Evolutionary conservation across 2,797 vertebrate genomes (phyloP).

Genomic region (Gymnocypris eckloni): DNA sequence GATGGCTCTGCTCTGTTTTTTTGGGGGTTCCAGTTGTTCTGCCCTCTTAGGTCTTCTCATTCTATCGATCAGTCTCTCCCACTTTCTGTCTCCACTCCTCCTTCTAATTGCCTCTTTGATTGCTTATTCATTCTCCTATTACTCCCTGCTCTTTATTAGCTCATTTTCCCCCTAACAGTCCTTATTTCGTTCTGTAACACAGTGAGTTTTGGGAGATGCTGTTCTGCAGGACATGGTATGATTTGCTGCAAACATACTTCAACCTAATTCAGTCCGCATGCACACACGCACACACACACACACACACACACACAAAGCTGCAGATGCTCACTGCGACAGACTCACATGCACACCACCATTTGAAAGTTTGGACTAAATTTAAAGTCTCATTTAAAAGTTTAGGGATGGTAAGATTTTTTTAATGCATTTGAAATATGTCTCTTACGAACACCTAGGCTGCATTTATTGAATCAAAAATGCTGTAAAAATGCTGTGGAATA

Average conservation of each 20-base stretch:
- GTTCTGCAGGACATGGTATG: not conserved
- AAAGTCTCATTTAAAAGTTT: not conserved
- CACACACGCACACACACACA: not conserved
- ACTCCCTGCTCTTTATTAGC: not conserved
- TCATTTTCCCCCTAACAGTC: not conserved
- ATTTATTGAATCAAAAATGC: not conserved
- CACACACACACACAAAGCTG: not conserved
- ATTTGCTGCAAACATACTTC: slow-evolving; percentile 57
- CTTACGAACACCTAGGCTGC: not conserved
- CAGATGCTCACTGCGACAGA: slow-evolving; percentile 24
- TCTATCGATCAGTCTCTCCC: slow-evolving; percentile 12
- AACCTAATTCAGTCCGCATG: slow-evolving; percentile 19
- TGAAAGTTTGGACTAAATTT: not conserved
- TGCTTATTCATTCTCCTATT: not conserved
- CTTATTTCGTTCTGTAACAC: slow-evolving; percentile 7
- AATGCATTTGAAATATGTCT: not conserved
- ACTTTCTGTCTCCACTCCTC: slow-evolving; percentile 10
- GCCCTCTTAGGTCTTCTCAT: not conserved
- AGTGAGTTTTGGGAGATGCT: not conserved
- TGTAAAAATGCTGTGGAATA: not conserved
- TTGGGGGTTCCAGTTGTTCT: not conserved
- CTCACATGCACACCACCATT: not conserved
- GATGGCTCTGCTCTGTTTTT: not conserved
- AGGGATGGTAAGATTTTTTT: not conserved
- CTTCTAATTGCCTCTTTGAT: not conserved